phyloP scores from a whole-genome alignment of 2,888 invertebrate genomes.

The Hyles lineata region DNA sequence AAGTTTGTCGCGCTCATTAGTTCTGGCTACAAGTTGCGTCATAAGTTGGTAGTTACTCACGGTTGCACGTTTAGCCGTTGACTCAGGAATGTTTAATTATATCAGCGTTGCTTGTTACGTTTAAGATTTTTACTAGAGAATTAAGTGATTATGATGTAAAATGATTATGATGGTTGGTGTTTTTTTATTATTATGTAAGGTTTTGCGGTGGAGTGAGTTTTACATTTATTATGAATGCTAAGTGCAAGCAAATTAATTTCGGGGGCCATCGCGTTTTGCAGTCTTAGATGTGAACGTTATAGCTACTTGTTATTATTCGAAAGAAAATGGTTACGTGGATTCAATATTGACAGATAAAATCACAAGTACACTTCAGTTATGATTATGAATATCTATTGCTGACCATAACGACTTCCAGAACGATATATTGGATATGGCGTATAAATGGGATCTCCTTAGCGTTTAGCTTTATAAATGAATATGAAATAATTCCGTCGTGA shows the following conservation, averaged over 20 bases:
- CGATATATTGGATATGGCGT: too few species aligned
- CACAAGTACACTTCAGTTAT: too few species aligned
- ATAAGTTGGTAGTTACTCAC: constrained; percentile 19
- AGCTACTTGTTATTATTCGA: too few species aligned
- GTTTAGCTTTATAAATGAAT: too few species aligned
- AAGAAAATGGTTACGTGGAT: too few species aligned
- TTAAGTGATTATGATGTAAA: constrained; percentile 10
- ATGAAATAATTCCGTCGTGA: background rate
- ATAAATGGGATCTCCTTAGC: too few species aligned
- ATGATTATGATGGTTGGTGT: background rate
- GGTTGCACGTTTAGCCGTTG: constrained; percentile 9
- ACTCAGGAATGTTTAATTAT: constrained; percentile 30
- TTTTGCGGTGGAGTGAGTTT: background rate
- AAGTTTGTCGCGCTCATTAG: constrained; percentile 24
- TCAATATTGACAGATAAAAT: too few species aligned
- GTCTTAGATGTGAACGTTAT: too few species aligned
- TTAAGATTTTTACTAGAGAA: constrained; percentile 7
- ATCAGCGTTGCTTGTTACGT: constrained; percentile 23
- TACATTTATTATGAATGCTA: background rate
- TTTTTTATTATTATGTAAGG: constrained; percentile 1
- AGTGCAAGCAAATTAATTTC: background rate
- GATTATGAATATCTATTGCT: too few species aligned
- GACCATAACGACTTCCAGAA: too few species aligned
- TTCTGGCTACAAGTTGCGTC: constrained; percentile 28
- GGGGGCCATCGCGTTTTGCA: too few species aligned